Percentiles rank a stretch among this genome's conserved stretches.
phyloP scores from a whole-genome alignment of 2,113 vertebrate genomes.

The Nycticorax nycticorax region DNA sequence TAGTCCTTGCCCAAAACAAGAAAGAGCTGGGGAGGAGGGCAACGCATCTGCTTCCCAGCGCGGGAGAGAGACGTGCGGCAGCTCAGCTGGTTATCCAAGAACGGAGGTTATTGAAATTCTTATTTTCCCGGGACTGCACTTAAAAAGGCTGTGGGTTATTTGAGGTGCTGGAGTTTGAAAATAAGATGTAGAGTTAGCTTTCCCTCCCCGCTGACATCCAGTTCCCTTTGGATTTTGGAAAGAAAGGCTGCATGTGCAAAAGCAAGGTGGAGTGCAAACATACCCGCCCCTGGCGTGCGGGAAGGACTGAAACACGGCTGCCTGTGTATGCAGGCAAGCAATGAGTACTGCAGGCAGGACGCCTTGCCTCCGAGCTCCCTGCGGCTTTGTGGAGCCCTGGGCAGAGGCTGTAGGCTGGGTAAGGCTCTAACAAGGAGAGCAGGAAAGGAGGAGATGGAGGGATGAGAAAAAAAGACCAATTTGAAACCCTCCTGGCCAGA shows the following conservation, averaged over 20 bases:
- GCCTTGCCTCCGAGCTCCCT: neutral
- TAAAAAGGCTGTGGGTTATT: conserved; percentile 11
- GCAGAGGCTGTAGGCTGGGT: neutral
- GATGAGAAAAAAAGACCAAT: neutral
- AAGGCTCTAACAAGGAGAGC: neutral
- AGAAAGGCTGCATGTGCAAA: neutral
- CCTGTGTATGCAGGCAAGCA: neutral
- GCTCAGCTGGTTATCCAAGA: neutral
- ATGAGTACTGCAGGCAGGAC: neutral
- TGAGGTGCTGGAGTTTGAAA: conserved; percentile 8
- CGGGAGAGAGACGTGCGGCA: neutral
- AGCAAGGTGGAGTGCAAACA: neutral
- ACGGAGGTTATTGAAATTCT: conserved; percentile 15
- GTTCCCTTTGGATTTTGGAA: neutral
- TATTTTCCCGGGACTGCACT: conserved; percentile 8
- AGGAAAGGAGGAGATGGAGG: neutral
- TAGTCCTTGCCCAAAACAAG: neutral
- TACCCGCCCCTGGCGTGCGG: fast-evolving
- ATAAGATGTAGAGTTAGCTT: neutral
- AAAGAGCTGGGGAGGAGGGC: neutral
- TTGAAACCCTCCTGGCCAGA: neutral
- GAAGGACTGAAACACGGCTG: neutral
- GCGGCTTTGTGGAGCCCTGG: neutral
- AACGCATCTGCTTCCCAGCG: neutral
- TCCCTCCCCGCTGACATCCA: neutral